Evolutionary conservation across 2,797 vertebrate species (phyloP).

Genomic region (Molossus molossus): DNA sequence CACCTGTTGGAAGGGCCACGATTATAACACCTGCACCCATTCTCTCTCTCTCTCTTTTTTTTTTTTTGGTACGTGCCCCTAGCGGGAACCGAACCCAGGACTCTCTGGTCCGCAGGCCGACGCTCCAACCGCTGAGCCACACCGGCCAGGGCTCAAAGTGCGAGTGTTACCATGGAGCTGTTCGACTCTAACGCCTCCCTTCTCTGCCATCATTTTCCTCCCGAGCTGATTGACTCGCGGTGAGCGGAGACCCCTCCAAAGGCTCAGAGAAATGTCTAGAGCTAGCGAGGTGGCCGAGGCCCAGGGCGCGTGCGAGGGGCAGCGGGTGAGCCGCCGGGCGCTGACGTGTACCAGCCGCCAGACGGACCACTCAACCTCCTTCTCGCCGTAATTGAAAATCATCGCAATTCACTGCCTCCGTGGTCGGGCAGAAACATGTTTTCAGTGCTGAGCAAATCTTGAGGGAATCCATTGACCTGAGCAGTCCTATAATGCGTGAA

Average conservation of each 20-base stretch:
- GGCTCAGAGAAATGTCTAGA: constrained; percentile 74
- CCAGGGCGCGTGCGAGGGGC: constrained; percentile 84
- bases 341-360: no score
- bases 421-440: constrained; percentile 89
- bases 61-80: no score
- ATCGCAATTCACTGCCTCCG: constrained; percentile 90
- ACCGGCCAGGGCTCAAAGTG: not conserved
- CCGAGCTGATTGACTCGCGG: constrained; percentile 69
- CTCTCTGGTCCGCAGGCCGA: no score
- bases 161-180: constrained; percentile 67
- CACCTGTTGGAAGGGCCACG: not conserved
- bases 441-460: constrained; percentile 89
- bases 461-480: constrained; percentile 90
- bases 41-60: not conserved
- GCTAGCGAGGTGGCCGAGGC: constrained; percentile 74
- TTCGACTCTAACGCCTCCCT: constrained; percentile 79
- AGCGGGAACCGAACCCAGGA: no score
- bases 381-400: constrained; percentile 91
- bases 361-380: constrained; percentile 60
- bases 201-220: constrained; percentile 67
- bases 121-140: no score
- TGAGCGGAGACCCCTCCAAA: constrained; percentile 71
- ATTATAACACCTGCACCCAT: rapidly evolving
- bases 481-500: constrained; percentile 87
- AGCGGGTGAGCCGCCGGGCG: constrained; percentile 68